Conservation (phyloP, 2,797 vertebrate genomes). For the Microctenopoma stevenorrisi region DNA sequence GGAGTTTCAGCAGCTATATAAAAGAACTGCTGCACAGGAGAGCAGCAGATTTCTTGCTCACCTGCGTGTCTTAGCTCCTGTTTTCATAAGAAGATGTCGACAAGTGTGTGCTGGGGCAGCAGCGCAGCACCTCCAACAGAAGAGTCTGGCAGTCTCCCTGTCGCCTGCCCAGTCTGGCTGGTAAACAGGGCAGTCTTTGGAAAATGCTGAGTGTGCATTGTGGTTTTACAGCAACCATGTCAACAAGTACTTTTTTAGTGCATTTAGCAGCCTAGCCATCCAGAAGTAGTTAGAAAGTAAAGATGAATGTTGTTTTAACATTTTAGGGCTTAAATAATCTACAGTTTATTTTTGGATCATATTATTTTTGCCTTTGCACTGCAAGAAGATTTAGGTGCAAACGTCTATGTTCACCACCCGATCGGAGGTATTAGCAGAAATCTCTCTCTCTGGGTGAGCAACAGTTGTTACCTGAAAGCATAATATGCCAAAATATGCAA, state of each 20-base stretch:
- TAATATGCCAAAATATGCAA: conserved; percentile 24
- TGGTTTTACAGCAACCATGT: conserved; percentile 81
- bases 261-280: conserved; percentile 53
- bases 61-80: conserved; percentile 27
- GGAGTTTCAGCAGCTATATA: conserved; percentile 35
- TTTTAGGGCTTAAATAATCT: conserved; percentile 42
- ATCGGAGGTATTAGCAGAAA: conserved; percentile 4
- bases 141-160: conserved; percentile 68
- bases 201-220: conserved; percentile 80
- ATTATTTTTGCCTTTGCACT: neutral
- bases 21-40: conserved; percentile 31
- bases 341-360: conserved; percentile 45
- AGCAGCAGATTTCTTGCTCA: conserved; percentile 36
- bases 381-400: conserved; percentile 9
- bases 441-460: neutral
- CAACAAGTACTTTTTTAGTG: conserved; percentile 80
- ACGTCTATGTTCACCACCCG: conserved; percentile 9
- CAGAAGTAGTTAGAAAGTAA: conserved; percentile 58
- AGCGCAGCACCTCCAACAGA: conserved; percentile 62
- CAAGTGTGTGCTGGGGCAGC: conserved; percentile 47
- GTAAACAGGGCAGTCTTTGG: conserved; percentile 79
- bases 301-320: conserved; percentile 60
- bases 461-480: conserved; percentile 32
- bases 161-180: conserved; percentile 72
- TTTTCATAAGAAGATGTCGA: conserved; percentile 40